phyloP scores from a whole-genome alignment of 2,113 vertebrate species.

The Menura novaehollandiae region DNA sequence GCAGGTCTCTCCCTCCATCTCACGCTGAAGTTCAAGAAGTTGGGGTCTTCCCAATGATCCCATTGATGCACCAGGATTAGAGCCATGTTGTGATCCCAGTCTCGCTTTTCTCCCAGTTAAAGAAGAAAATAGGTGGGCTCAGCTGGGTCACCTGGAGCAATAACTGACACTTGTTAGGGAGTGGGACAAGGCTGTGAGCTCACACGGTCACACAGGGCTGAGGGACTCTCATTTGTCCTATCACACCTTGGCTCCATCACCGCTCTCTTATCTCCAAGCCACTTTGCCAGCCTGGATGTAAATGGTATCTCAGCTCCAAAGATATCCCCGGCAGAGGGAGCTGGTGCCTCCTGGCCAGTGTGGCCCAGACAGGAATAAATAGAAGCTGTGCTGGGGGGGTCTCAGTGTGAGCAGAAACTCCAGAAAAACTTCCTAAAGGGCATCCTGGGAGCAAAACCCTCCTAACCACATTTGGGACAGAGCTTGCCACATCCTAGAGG shows the following conservation, averaged over 20 bases:
- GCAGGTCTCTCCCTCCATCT: neutral
- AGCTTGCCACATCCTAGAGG: neutral
- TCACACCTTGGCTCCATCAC: neutral
- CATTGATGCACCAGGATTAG: neutral
- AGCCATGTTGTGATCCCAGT: neutral
- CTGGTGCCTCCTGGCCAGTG: neutral
- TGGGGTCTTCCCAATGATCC: neutral
- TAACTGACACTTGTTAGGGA: neutral
- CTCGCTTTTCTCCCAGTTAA: neutral
- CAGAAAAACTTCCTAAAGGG: neutral
- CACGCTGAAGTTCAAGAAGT: neutral
- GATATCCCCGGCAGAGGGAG: neutral
- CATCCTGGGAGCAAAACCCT: neutral
- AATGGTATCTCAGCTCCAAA: too few relatives aligned
- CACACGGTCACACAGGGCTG: neutral
- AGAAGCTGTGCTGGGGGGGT: neutral
- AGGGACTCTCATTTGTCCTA: neutral
- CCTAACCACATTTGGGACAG: neutral
- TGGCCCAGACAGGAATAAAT: rapidly evolving
- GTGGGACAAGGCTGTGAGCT: neutral
- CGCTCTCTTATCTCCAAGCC: neutral
- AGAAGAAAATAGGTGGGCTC: neutral
- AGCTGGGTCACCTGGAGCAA: neutral
- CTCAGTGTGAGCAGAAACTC: neutral
- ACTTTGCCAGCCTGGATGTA: too few relatives aligned